These are phyloP conservation scores for Drymonia ruficornis DNA, from an alignment of 2,888 invertebrate genomes.

Conservation along the genomic window DNA sequence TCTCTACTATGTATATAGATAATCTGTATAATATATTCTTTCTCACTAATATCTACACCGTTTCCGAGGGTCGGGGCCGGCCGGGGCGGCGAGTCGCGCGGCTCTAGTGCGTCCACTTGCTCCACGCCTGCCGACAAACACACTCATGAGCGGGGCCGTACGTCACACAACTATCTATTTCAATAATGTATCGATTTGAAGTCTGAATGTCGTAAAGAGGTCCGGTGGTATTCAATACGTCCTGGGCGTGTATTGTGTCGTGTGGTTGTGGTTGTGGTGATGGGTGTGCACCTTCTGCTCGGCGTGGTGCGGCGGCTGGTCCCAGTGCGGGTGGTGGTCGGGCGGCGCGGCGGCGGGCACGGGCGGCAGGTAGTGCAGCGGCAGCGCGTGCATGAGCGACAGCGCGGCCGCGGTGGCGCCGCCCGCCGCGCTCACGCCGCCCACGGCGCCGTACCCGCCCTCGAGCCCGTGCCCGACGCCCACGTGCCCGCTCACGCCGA, in stretches of 20 bases:
- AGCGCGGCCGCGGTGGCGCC: constrained; percentile 60
- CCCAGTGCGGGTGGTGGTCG: constrained; percentile 61
- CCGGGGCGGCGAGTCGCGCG: constrained; percentile 50
- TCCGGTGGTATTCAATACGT: too few relatives aligned
- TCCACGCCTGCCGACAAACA: constrained; percentile 70
- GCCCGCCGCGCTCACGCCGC: constrained; percentile 32
- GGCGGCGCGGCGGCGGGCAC: constrained; percentile 56
- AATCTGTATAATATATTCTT: constrained; percentile 84
- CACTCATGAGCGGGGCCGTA: background rate
- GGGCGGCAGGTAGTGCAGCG: constrained; percentile 75
- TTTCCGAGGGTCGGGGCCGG: constrained; percentile 65
- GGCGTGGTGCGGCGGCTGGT: constrained; percentile 60
- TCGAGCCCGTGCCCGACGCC: constrained; percentile 25
- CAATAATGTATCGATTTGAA: too few relatives aligned
- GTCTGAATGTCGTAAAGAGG: too few relatives aligned
- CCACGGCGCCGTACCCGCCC: constrained; percentile 37
- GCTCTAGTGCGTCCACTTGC: constrained; percentile 80
- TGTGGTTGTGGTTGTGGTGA: background rate
- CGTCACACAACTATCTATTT: background rate
- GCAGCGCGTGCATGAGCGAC: constrained; percentile 77
- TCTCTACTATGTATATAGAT: constrained; percentile 83
- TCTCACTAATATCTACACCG: constrained; percentile 85
- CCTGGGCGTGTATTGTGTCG: background rate
- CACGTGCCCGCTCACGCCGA: constrained; percentile 29
- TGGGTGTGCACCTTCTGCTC: constrained; percentile 62